Evolutionary conservation across 1,140 invertebrate species (phyloP), one percentile per base, ranked within the genome.

Genomic region (Saccostrea glomerata): DNA sequence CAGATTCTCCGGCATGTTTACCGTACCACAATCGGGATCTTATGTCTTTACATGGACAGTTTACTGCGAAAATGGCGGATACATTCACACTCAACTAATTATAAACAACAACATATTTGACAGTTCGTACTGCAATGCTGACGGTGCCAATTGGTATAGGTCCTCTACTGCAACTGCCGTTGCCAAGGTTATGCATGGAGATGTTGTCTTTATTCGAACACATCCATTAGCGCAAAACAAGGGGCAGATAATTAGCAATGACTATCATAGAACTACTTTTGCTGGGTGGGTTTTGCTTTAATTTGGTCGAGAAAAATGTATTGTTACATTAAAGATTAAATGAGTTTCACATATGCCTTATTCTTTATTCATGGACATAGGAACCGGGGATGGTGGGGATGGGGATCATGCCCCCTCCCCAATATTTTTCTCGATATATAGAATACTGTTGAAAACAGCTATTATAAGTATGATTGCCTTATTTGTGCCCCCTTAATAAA

Each of bases 1-100:
- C 56, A 85, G 60, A 13, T 85, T 85, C n/a, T 58, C 84, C 23
- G 84, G 84, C 12, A 85, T 85, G 20, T 85, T 85, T 25, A 85
- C 84, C 9, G 23, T 60, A 11, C 84, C 84, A 47, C 84, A 58
- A 11, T 9, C n/a, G 9, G 84, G 84, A 13, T 1, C 60, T 9
- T 85, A 85, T 20, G 56, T 58, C 20, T 85, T 85, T 60, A 85
- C 84, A 2, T 85, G 84, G 84, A 63, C 60, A 11, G 60, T 56
- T 2, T 60, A 55, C 36, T 23, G 84, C 23, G 84, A 58, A 23
- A 9, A 17, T 17, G 56, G 84, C 20, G 23, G 25, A 17, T 30
- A 25, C 5, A 25, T 56, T 15, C 23, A 85, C 84, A 15, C n/a
- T 13, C 60, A 63, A 13, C 15, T n/a, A 13, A n/a, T 63, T 13